Evolutionary conservation across 92 coral and sea anemone genomes (phyloP), one percentile per base, ranked within the genome.

Genomic region (Pocillopora grandis): DNA sequence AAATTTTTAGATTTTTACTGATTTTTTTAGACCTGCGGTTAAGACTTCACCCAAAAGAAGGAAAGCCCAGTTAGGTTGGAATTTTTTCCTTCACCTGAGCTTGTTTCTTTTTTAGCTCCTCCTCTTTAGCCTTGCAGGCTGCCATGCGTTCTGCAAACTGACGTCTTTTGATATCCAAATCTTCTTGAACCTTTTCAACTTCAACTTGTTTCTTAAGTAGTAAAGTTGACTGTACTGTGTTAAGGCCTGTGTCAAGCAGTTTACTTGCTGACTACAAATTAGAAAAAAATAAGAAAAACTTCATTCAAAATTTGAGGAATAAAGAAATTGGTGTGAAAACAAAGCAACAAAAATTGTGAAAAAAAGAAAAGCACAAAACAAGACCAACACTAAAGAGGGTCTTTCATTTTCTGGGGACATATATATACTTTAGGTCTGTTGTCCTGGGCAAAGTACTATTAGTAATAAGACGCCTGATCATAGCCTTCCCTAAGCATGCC

Each of bases 191-290:
- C 64, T 90, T 94, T 72, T 94, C 96, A 66, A 95, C 96, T 72
- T 96, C 98, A 16, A 86, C 89, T 62, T 91, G 93, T 87, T 94
- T 91, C 66, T 96, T 96, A 88, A 96, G 89, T 55, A 96, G 89
- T 12, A 94, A 80, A 0, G 98, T 96, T 16, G 98, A 96, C 93
- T 94, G 98, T 42, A 94, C 88, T 0, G 98, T 94, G 72, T 94
- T 96, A 75, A 96, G 89, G 56, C 98, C 96, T 0, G 95, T 90
- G 33, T 93, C 95, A 17, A 96, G 90, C 33, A 96, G 87, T 75
- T 90, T 91, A 59, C 89, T 89, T 31, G 96, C 87, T 9, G 96
- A 73, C 98, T 94, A 66, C 14, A 63, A 58, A 68, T 11, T 16
- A 31, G 31, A 69, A 6, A 0, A 79, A 76, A 35, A 49, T 8